A percentile compares a stretch with the other conserved stretches of the same genome.
These are phyloP conservation scores for Abramis brama DNA, from an alignment of 2,113 vertebrate species.

Conservation along the genomic window DNA sequence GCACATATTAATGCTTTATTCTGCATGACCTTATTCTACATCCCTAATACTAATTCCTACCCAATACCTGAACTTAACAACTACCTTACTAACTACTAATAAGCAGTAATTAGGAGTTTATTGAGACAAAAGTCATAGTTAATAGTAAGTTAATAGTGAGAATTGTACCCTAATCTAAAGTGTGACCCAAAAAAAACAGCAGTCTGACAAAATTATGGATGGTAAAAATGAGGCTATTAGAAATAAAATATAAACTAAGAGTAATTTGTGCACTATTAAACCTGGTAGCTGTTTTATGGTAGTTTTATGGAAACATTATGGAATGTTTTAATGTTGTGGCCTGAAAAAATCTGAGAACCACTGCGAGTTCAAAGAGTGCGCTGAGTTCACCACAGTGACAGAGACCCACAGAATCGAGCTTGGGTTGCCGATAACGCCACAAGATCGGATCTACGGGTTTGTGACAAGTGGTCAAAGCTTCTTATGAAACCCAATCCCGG, in stretches of 20 bases:
- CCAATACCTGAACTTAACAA: too few species aligned
- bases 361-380: constrained; percentile 41
- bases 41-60: too few species aligned
- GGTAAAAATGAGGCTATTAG: not conserved
- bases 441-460: constrained; percentile 99
- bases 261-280: not conserved
- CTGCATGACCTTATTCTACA: too few species aligned
- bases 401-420: constrained; percentile 99
- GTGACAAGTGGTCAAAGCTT: constrained; percentile 85
- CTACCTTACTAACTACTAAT: too few species aligned
- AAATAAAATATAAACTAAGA: not conserved
- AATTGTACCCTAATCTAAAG: too few species aligned
- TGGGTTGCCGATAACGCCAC: constrained; percentile 92
- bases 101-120: too few species aligned
- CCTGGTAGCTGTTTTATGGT: not conserved
- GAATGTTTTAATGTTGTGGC: not conserved
- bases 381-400: constrained; percentile 89
- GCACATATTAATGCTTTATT: too few species aligned
- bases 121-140: too few species aligned
- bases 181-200: not conserved
- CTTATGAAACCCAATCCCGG: constrained; percentile 56
- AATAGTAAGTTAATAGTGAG: too few species aligned
- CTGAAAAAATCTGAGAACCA: not conserved
- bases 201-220: not conserved
- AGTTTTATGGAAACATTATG: not conserved